Conservation (phyloP, 37 sponge, comb jelly and placozoan species). For the Trichoplax adhaerens region DNA sequence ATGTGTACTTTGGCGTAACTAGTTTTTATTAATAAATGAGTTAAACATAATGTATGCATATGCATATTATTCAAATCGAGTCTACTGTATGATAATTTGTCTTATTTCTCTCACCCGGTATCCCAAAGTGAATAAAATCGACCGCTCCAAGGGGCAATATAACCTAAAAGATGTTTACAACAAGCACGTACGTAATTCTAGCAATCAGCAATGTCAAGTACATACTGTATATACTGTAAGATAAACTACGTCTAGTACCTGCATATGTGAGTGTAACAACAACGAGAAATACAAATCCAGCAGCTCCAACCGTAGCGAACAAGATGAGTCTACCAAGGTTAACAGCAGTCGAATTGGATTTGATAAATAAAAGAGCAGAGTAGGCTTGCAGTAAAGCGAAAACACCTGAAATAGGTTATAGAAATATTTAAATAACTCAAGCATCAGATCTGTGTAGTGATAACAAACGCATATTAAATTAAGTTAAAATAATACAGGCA, state of each 20-base stretch:
- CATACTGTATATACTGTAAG: no score
- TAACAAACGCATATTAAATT: background rate
- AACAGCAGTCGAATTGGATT: slow-evolving; percentile 28
- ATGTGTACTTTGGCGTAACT: slow-evolving; percentile 99
- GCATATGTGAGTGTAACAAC: slow-evolving; percentile 67
- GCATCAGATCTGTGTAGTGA: background rate
- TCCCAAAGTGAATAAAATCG: slow-evolving; percentile 97
- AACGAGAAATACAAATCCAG: slow-evolving; percentile 62
- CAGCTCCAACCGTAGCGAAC: slow-evolving; percentile 21
- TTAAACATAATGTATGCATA: slow-evolving; percentile 1
- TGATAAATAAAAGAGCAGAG: slow-evolving; percentile 49
- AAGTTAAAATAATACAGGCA: background rate
- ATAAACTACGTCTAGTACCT: background rate
- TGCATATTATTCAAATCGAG: background rate
- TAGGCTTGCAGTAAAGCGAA: slow-evolving; percentile 42
- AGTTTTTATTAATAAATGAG: background rate
- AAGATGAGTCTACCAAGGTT: slow-evolving; percentile 50
- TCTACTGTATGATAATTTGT: background rate
- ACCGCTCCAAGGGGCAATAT: slow-evolving; percentile 96
- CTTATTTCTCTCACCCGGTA: slow-evolving; percentile 53
- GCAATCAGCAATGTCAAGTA: no score
- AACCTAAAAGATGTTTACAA: slow-evolving; percentile 24
- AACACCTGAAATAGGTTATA: slow-evolving; percentile 11
- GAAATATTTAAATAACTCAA: background rate
- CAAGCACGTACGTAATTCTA: no score